Base-by-base conservation (phyloP, 2,113 vertebrate species). In the Aegithalos caudatus region DNA sequence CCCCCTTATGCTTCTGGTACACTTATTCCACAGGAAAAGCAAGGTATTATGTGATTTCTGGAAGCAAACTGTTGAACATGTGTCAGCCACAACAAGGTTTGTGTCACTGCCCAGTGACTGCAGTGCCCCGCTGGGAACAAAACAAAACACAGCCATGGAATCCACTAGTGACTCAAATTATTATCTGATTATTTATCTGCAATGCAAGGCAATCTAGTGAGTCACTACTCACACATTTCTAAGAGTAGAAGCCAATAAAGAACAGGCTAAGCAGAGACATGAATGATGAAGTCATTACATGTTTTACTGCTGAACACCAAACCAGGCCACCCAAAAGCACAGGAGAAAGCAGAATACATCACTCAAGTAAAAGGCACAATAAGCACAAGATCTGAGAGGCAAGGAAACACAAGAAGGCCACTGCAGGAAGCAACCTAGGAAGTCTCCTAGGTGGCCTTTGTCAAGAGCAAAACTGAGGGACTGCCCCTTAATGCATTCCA, bases 261-360 rank as follows among this genome's bases (percentile, higher is more conserved):
- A 82, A 66, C 0, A 1, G 1, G 16, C 20, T 66, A 28, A 72
- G 29, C 37, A 85, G 27, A 70, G 6, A 70, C 9, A 81, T 0
- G 0, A 86, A 45, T 7, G 5, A 56, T 29, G 13, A 92, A 47
- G 22, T 51, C 54, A n/a, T 8, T 29, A 50, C 8, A 51, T 1
- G 1, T 60, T 62, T 67, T 78, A 73, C 54, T 44, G 27, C 42
- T 91, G 35, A 86, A 69, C 25, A 45, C 27, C 71, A 86, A 85
- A 57, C 4, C 8, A 58, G 57, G 7, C 3, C 8, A 16, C 5
- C 7, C 7, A 77, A n/a, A 17, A 74, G 19, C n/a, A 66, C 0
- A 2, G 13, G 20, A 48, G 60, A 61, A 78, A 21, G 31, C 40
- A 65, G 58, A 45, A 2, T 15, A 23, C 27, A 47, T 42, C 20